phyloP scores from a whole-genome alignment of 1,140 invertebrate species.

The Drosophila bocki region DNA sequence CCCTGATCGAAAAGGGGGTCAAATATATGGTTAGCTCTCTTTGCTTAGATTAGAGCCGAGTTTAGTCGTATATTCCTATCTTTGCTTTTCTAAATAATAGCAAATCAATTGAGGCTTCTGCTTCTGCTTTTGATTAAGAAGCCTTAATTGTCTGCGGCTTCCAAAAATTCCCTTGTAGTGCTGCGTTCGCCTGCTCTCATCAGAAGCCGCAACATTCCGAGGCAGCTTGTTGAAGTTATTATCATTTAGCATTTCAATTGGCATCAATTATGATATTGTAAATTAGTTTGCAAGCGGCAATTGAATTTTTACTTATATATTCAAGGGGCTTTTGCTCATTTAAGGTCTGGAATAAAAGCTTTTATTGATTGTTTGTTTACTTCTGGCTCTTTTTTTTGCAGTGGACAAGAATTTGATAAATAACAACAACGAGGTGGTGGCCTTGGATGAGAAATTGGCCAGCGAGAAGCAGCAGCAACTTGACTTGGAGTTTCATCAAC shows the following conservation, averaged over 20 bases:
- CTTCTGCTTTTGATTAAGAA: background rate
- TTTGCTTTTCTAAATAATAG: background rate
- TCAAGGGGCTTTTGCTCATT: slow-evolving; percentile 8
- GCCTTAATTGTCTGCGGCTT: slow-evolving; percentile 19
- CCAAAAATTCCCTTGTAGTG: slow-evolving; percentile 13
- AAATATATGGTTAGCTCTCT: slow-evolving; percentile 16
- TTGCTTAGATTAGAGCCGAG: background rate
- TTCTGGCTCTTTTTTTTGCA: slow-evolving; percentile 32
- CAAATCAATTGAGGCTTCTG: slow-evolving; percentile 28
- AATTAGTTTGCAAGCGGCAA: slow-evolving; percentile 70
- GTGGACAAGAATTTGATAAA: slow-evolving; percentile 65
- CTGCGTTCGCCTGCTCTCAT: background rate
- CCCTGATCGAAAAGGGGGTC: background rate
- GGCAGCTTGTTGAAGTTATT: slow-evolving; percentile 32
- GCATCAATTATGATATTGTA: slow-evolving; percentile 75
- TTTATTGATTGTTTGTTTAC: slow-evolving; percentile 22
- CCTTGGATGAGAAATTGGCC: slow-evolving; percentile 56
- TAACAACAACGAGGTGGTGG: slow-evolving; percentile 58
- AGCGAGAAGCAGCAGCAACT: slow-evolving; percentile 42
- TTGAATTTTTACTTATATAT: slow-evolving; percentile 35
- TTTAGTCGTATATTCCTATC: background rate
- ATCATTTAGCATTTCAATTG: slow-evolving; percentile 74
- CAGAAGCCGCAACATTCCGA: slow-evolving; percentile 5
- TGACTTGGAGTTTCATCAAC: slow-evolving; percentile 36
- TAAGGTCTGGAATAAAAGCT: slow-evolving; percentile 4